A percentile compares a stretch with the other conserved stretches of the same genome.
These are phyloP conservation scores for Cataglyphis rosenhaueri DNA, from an alignment of 2,888 invertebrate genomes.

Conservation along the genomic window DNA sequence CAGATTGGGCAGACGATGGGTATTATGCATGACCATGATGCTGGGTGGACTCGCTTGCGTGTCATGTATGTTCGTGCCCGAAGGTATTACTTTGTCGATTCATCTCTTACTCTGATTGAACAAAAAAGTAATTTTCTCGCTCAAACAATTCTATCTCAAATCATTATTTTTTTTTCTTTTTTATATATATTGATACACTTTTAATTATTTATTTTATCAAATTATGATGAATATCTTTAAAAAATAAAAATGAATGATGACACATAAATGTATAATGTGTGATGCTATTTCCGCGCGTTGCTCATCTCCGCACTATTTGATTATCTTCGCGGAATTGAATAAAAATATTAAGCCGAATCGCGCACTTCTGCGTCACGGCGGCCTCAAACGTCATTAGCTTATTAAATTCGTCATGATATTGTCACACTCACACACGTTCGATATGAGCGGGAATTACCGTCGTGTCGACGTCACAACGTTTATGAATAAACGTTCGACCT, in stretches of 20 bases:
- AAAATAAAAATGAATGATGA: conserved; percentile 6
- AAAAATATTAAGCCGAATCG: conserved; percentile 51
- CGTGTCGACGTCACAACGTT: conserved; percentile 42
- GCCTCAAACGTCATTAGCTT: conserved; percentile 51
- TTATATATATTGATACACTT: background rate
- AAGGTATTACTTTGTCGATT: conserved; percentile 85
- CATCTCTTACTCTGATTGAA: background rate
- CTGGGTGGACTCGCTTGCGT: conserved; percentile 89
- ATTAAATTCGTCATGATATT: conserved; percentile 54
- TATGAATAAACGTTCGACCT: conserved; percentile 50
- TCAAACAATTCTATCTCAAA: background rate
- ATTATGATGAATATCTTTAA: background rate
- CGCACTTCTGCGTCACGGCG: conserved; percentile 44
- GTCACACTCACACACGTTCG: conserved; percentile 31
- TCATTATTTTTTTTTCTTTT: background rate
- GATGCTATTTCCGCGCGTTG: conserved; percentile 10
- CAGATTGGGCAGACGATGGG: conserved; percentile 89
- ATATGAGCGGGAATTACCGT: conserved; percentile 39
- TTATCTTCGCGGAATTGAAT: conserved; percentile 42
- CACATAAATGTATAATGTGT: background rate
- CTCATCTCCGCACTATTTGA: conserved; percentile 41
- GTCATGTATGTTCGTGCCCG: conserved; percentile 89
- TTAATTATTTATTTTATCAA: conserved; percentile 2
- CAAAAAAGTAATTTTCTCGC: background rate
- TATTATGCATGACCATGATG: conserved; percentile 88